Conservation (phyloP, 2,113 vertebrate species). For the Pristiophorus japonicus region DNA sequence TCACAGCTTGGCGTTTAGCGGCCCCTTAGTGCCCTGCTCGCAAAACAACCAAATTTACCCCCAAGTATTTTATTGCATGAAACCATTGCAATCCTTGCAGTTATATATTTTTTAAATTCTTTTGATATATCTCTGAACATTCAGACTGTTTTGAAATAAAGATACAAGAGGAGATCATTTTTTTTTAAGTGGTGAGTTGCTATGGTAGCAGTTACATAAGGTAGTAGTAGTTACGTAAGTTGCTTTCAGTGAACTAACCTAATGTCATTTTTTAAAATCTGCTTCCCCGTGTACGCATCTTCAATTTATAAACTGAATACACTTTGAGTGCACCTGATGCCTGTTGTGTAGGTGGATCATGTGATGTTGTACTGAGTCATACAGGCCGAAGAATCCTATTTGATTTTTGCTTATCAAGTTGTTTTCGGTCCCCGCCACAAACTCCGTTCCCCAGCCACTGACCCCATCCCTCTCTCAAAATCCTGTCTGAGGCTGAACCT, state of each 20-base stretch:
- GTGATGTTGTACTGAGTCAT: not conserved
- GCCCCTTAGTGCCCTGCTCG: too few species aligned
- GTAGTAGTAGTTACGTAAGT: not conserved
- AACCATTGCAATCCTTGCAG: not conserved
- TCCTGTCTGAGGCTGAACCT: too few species aligned
- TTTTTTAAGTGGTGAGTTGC: not conserved
- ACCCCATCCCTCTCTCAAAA: too few species aligned
- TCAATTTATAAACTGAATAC: not conserved
- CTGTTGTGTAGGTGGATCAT: not conserved
- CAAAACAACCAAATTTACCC: too few species aligned
- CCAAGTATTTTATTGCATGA: not conserved
- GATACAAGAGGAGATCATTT: not conserved
- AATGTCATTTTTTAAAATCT: not conserved
- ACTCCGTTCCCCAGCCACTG: too few species aligned
- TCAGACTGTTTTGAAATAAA: not conserved
- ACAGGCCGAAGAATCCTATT: not conserved
- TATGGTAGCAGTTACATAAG: slow-evolving; percentile 7
- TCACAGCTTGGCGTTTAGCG: too few species aligned
- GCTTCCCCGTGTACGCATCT: not conserved
- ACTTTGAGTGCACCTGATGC: not conserved
- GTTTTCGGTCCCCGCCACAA: too few species aligned
- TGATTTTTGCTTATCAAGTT: too few species aligned
- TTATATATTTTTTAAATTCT: not conserved
- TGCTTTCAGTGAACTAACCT: slow-evolving; percentile 18
- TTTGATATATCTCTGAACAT: not conserved